Evolutionary conservation across 92 coral and sea anemone genomes (phyloP), one percentile per base, ranked within the genome.

Genomic region (Umimayanthus kanabou): DNA sequence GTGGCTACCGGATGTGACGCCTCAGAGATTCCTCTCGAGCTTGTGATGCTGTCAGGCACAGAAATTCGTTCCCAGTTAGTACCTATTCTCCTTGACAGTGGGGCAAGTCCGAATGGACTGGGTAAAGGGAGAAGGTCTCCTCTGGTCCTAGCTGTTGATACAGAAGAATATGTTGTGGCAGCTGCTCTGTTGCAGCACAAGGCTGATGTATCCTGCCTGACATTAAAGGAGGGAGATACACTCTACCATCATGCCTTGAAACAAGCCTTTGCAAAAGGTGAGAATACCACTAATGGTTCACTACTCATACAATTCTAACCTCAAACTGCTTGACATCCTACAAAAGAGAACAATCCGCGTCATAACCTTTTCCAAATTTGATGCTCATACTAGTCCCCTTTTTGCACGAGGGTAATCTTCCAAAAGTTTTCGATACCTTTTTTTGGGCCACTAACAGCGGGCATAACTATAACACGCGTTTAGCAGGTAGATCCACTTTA

Each of bases 1-100:
- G 77, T 94, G 11, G 95, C 97, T n/a, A 88, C 95, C 0, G 95
- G 95, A 29, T 87, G 94, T 79, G 89, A 93, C 76, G 95, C 91
- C 40, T 76, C 70, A 0, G 77, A 79, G 30, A 80, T 61, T 80
- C 84, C 84, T 80, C 71, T 61, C 20, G 67, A 50, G 9, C 71
- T 80, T 49, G 65, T 50, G 39, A 50, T 61, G 71, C 37, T 1
- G 39, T 88, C 97, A 9, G 53, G 84, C 9, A 80, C 79, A 18
- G 66, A 57, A 66, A 88, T 85, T n/a, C 90, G 88, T 26, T 69
- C 89, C n/a, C 90, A 91, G 72, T 80, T 92, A 47, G 42, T 92
- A 26, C 53, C 64, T 75, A 88, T 92, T 28, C 80, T 92, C 69
- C 80, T 92, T 73, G 92, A 89, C 58, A 89, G 87, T 37, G 94